Base-by-base conservation (phyloP, 2,888 invertebrate genomes). In the Papilio demoleus region DNA sequence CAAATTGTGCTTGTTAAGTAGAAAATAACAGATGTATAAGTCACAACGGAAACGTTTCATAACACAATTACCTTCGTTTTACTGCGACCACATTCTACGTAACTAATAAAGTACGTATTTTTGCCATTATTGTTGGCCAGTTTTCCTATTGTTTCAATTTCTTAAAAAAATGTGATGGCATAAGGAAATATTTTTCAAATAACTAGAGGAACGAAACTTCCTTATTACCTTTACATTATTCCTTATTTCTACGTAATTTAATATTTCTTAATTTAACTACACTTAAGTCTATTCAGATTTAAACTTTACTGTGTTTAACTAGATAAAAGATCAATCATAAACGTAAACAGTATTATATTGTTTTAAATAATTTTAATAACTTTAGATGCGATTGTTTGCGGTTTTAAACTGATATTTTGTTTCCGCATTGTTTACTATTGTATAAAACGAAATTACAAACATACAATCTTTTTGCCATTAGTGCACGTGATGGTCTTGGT, bases 31-130 rank as follows among this genome's bases (percentile, higher is more conserved):
- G 61, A 24, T 27, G 27, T 19, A n/a, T 53, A 64, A 64, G 42
- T 59, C 45, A 34, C n/a, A 47, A 66, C 65, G 59, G 65, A 66
- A 66, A 45, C 24, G 45, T 34, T 59, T 66, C 65, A 66, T 66
- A 45, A 19, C 9, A 27, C 59, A 66, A 66, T 66, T 66, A 66
- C 31, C 34, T 24, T 45, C 22, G 45, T 45, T 65, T 59, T 66
- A 59, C 36, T 36, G 47, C 65, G 47, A 47, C 34, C 65, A 59
- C 34, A 17, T 45, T n/a, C 34, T 59, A 36, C 36, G 36, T 22
- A 45, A 27, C 53, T 27, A 24, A 53, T 24, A 27, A 17, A 56
- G 31, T n/a, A 53, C 14, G 31, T 31, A 56, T 17, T 56, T 56
- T 17, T 31, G 17, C 9, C 17, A 56, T 56, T 56, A 31, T 31